Evolutionary conservation across 2,113 vertebrate genomes (phyloP).

Genomic region (Anarhynchus alexandrinus): DNA sequence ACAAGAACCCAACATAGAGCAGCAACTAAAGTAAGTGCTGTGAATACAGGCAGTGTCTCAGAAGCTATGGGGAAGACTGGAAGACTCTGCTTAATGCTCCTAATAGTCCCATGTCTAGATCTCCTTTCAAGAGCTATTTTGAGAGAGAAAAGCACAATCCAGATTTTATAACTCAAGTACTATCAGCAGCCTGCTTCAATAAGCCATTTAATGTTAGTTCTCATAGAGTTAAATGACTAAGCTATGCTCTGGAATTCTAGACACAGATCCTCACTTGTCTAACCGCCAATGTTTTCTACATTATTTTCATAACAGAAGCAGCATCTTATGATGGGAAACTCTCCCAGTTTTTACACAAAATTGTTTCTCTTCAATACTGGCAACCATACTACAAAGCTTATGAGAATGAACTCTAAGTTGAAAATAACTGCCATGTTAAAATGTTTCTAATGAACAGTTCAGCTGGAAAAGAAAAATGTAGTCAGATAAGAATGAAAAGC

Average conservation of each 20-base stretch:
- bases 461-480: not conserved
- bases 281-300: not conserved
- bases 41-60: not conserved
- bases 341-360: not conserved
- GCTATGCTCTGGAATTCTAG: not conserved
- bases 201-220: not conserved
- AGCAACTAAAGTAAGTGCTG: not conserved
- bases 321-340: not conserved
- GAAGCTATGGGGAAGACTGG: not conserved
- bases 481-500: not conserved
- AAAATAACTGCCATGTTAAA: not conserved
- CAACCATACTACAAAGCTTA: not conserved
- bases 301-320: slow-evolving; percentile 12
- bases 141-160: not conserved
- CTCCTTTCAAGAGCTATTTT: not conserved
- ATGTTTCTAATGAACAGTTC: not conserved
- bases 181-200: not conserved
- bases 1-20: not conserved
- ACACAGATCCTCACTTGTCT: not conserved
- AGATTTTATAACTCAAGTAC: not conserved
- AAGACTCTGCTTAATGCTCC: not conserved
- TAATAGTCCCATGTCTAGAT: not conserved
- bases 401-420: not conserved
- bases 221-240: not conserved
- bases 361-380: not conserved